Conservation (phyloP, 2,888 invertebrate genomes). For the Axea sp. region DNA sequence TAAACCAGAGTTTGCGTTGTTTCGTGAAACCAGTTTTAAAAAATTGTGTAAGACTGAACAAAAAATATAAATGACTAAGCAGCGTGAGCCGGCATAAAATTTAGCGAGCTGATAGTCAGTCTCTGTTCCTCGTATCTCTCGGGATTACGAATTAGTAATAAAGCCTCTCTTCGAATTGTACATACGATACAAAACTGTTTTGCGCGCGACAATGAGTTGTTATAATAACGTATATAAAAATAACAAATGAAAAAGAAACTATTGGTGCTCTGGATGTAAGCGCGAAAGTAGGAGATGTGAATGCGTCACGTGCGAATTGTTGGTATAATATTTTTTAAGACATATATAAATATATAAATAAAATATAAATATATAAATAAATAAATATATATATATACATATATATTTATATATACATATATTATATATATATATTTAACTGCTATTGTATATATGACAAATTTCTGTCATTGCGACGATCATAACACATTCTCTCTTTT, state of each 20-base stretch:
- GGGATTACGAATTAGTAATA: constrained; percentile 64
- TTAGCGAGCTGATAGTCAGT: constrained; percentile 78
- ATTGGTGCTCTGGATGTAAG: constrained; percentile 57
- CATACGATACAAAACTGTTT: constrained; percentile 42
- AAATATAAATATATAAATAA: constrained; percentile 51
- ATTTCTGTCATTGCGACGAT: constrained; percentile 68
- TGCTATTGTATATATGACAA: constrained; percentile 68
- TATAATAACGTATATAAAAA: neutral
- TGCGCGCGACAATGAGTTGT: constrained; percentile 21
- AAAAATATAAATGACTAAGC: constrained; percentile 14
- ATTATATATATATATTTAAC: constrained; percentile 69
- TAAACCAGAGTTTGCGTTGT: constrained; percentile 4
- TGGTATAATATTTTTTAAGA: constrained; percentile 55
- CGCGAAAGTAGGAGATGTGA: constrained; percentile 47
- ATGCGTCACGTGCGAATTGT: constrained; percentile 43
- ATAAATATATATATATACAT: constrained; percentile 43
- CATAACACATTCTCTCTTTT: constrained; percentile 51
- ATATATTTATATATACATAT: constrained; percentile 40
- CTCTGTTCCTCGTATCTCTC: constrained; percentile 78
- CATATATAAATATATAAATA: constrained; percentile 58
- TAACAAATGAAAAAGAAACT: constrained; percentile 2
- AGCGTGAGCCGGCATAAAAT: constrained; percentile 72
- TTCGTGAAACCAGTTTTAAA: constrained; percentile 16
- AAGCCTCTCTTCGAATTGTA: constrained; percentile 60
- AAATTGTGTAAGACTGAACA: constrained; percentile 47